A percentile compares a stretch with the other conserved stretches of the same genome.
phyloP scores from a whole-genome alignment of 2,888 invertebrate genomes.

The Diarsia dahlii region DNA sequence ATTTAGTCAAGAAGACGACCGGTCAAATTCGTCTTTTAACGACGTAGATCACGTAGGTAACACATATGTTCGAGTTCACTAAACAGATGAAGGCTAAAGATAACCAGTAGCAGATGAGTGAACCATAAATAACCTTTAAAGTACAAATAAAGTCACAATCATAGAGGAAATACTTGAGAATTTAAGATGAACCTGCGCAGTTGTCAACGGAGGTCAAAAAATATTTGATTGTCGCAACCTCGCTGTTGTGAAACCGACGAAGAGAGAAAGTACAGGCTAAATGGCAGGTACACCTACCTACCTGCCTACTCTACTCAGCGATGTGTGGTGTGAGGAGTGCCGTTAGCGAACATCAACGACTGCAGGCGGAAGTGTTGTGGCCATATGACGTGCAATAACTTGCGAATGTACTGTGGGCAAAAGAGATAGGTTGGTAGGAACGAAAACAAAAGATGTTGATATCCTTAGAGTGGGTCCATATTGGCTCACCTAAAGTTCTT shows the following conservation, averaged over 20 bases:
- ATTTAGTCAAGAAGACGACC: background rate
- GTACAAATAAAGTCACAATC: constrained; percentile 42
- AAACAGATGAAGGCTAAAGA: constrained; percentile 13
- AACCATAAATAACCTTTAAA: constrained; percentile 24
- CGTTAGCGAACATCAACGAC: constrained; percentile 43
- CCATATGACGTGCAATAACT: constrained; percentile 15
- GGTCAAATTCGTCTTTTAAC: background rate
- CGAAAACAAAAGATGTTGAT: background rate
- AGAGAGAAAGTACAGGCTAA: constrained; percentile 61
- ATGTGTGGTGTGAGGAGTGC: constrained; percentile 24
- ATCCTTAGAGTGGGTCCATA: background rate
- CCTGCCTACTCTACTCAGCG: constrained; percentile 1
- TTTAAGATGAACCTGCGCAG: constrained; percentile 58
- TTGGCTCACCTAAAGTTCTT: too few relatives aligned
- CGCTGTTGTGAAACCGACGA: constrained; percentile 49
- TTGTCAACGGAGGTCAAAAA: constrained; percentile 66
- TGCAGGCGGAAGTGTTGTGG: constrained; percentile 46
- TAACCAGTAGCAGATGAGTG: constrained; percentile 11
- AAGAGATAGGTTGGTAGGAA: background rate
- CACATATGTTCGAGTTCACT: background rate
- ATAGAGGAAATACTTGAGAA: constrained; percentile 60
- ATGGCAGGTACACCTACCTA: constrained; percentile 17
- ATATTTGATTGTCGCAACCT: constrained; percentile 69
- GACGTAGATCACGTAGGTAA: background rate
- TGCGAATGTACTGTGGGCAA: background rate